Evolutionary conservation across 2,797 vertebrate species (phyloP), one percentile per base, ranked within the genome.

Genomic region (Cynodonichthys magdalenae): DNA sequence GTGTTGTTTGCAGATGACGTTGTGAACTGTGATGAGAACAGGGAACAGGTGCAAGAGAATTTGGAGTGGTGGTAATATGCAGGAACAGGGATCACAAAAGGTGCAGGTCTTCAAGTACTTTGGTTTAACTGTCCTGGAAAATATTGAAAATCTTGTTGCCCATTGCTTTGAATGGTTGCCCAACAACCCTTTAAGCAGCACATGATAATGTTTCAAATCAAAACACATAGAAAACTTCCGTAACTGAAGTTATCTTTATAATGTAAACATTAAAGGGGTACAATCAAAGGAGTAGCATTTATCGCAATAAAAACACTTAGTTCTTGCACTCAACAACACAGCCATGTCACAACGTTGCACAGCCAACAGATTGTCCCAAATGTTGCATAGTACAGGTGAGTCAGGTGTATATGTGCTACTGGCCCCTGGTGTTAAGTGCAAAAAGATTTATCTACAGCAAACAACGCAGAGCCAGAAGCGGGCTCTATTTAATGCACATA

Each of bases 311-410:
- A 39, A 41, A 74, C 20, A 71, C 87, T 36, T 74, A 24, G 63
- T 89, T 85, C 90, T 90, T 91, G 89, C 87, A 84, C 74, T 83
- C 71, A 87, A 69, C 73, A 85, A 89, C 73, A 85, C 62, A 55
- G 67, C 48, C 71, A 71, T 65, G 42, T 81, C 65, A 70, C 68
- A 76, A 74, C 69, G 66, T 66, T 27, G 28, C 80, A 73, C 54
- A 72, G 78, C 74, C 84, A 81, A 77, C 73, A 84, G 90, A 92
- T 92, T 92, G 91, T 92, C 92, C 85, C 65, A 63, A 83, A 69
- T 80, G 82, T 93, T 93, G 92, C 92, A 93, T 94, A 93, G 92
- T 85, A 88, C 85, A 92, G 74, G 77, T 74, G 86, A 83, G 86
- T 83, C 69, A 75, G 72, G 78, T 84, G 83, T 24, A 3, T 86